phyloP scores from a whole-genome alignment of 2,797 vertebrate species.

The Mormyrus hasselquistii region DNA sequence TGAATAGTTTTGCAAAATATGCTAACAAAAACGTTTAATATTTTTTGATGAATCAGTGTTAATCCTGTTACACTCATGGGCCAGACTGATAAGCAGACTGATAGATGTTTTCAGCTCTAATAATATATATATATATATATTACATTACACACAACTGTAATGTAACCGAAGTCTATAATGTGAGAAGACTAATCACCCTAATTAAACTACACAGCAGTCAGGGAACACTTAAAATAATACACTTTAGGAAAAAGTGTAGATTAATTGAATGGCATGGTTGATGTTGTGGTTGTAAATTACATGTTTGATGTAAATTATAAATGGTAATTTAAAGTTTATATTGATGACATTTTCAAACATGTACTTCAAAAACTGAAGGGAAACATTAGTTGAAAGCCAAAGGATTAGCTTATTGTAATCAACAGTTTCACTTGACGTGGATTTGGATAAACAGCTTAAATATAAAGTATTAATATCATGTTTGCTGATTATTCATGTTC shows the following conservation, averaged over 20 bases:
- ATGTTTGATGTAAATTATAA: background rate
- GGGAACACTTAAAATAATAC: background rate
- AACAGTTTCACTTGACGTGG: background rate
- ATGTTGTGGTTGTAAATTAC: background rate
- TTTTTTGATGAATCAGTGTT: background rate
- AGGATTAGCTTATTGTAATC: background rate
- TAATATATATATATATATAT: background rate
- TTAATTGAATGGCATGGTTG: background rate
- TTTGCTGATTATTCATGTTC: background rate
- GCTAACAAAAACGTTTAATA: background rate
- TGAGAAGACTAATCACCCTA: background rate
- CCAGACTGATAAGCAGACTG: background rate
- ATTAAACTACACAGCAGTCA: background rate
- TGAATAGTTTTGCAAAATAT: background rate
- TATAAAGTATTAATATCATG: background rate
- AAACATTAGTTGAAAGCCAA: background rate
- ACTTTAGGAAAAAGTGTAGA: background rate
- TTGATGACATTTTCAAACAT: background rate
- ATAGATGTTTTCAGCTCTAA: background rate
- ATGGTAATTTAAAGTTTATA: slow-evolving; percentile 4
- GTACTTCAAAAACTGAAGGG: background rate
- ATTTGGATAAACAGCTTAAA: background rate
- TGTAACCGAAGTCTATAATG: background rate
- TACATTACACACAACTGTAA: background rate
- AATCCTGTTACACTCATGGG: background rate